phyloP scores from a whole-genome alignment of 2,797 vertebrate genomes.

The Simalia tracyae region DNA sequence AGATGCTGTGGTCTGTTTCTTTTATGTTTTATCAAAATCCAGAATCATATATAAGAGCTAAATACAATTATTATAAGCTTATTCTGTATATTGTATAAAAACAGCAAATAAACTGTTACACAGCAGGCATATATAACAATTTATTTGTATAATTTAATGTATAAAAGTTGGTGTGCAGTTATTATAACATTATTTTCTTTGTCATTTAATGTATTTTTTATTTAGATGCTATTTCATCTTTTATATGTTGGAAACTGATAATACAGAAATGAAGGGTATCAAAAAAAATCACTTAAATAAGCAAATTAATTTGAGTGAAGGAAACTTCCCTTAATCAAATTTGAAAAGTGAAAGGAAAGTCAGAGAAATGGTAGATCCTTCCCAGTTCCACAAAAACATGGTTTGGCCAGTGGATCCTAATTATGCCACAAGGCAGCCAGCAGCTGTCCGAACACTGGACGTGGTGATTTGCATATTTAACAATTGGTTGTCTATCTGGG shows the following conservation, averaged over 20 bases:
- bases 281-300: background rate
- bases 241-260: background rate
- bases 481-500: slow-evolving; percentile 72
- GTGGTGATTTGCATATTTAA: slow-evolving; percentile 74
- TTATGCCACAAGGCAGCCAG: slow-evolving; percentile 71
- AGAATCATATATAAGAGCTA: background rate
- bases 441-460: slow-evolving; percentile 73
- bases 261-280: too few species aligned
- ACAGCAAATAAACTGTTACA: background rate
- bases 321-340: background rate
- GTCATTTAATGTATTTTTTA: background rate
- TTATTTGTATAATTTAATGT: background rate
- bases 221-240: background rate
- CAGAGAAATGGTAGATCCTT: slow-evolving; percentile 57
- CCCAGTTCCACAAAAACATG: slow-evolving; percentile 57
- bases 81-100: background rate
- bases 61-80: background rate
- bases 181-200: background rate
- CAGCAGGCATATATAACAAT: background rate
- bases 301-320: background rate
- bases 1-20: too few species aligned
- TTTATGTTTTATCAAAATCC: background rate
- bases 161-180: background rate
- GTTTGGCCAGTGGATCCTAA: slow-evolving; percentile 54
- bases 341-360: slow-evolving; percentile 34